These are phyloP conservation scores for Crax fasciolata DNA, from an alignment of 2,797 vertebrate species.

Conservation along the genomic window DNA sequence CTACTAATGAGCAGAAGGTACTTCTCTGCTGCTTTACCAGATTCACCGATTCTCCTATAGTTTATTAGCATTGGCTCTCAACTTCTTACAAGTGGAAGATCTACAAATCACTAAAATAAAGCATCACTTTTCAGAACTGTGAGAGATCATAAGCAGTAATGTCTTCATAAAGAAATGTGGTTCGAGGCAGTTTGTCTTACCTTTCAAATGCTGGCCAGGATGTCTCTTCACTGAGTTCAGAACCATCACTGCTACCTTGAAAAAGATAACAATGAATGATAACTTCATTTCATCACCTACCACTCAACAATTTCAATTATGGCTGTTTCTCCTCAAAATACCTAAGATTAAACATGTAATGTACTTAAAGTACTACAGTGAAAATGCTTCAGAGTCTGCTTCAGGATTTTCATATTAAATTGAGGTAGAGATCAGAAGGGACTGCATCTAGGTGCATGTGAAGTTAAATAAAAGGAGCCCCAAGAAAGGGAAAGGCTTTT, in stretches of 20 bases:
- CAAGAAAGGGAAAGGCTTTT: not conserved
- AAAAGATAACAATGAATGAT: not conserved
- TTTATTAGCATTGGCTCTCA: not conserved
- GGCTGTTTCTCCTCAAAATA: not conserved
- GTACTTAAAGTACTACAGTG: not conserved
- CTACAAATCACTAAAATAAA: not conserved
- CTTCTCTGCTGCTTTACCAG: not conserved
- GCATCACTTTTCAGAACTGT: not conserved
- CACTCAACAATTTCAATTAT: not conserved
- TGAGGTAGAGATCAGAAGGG: not conserved
- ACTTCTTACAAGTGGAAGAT: not conserved
- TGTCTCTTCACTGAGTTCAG: constrained; percentile 97
- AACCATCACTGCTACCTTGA: constrained; percentile 97
- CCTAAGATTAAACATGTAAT: not conserved
- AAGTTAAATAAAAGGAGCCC: not conserved
- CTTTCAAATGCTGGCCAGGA: constrained; percentile 99
- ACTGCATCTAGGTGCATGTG: not conserved
- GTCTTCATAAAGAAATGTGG: not conserved
- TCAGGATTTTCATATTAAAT: not conserved
- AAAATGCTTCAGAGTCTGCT: not conserved
- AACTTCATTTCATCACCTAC: not conserved
- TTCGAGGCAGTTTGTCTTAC: constrained; percentile 79
- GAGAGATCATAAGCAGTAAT: not conserved
- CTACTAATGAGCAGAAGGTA: not conserved
- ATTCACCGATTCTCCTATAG: not conserved